A percentile compares a stretch with the other conserved stretches of the same genome.
Evolutionary conservation across 2,888 invertebrate genomes (phyloP).

Genomic region (Podotricha telesiphe): DNA sequence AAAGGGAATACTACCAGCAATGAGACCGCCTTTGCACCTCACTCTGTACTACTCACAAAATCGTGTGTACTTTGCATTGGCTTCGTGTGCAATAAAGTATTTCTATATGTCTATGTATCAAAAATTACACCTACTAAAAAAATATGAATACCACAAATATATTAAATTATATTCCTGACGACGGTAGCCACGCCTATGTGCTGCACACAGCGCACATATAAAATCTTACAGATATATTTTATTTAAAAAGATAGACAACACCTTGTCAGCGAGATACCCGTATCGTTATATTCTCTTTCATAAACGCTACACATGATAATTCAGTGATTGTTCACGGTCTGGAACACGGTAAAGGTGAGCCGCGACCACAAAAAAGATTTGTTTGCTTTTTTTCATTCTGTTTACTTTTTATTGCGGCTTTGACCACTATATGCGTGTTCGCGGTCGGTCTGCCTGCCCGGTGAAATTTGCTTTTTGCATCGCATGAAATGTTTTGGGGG

Average conservation of each 20-base stretch:
- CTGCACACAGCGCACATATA: not conserved
- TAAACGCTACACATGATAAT: slow-evolving; percentile 79
- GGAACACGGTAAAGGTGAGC: slow-evolving; percentile 76
- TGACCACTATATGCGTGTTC: slow-evolving; percentile 66
- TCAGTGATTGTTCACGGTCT: slow-evolving; percentile 81
- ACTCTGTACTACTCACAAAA: too few relatives aligned
- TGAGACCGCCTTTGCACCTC: too few relatives aligned
- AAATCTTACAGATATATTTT: slow-evolving; percentile 64
- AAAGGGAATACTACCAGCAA: too few relatives aligned
- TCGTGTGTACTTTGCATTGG: too few relatives aligned
- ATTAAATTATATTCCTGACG: not conserved
- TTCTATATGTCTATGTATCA: too few relatives aligned
- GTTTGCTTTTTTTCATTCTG: slow-evolving; percentile 51
- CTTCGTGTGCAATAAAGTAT: too few relatives aligned
- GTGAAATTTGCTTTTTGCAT: slow-evolving; percentile 67
- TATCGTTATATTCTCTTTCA: slow-evolving; percentile 74
- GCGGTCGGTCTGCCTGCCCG: slow-evolving; percentile 60
- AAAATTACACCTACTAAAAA: too few relatives aligned
- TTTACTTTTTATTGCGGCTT: slow-evolving; percentile 76
- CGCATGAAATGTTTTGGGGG: slow-evolving; percentile 70
- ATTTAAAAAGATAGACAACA: slow-evolving; percentile 65
- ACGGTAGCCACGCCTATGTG: slow-evolving; percentile 1
- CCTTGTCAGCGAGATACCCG: slow-evolving; percentile 62
- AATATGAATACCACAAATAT: too few relatives aligned
- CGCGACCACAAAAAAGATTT: slow-evolving; percentile 79